Evolutionary conservation across 2,797 vertebrate genomes (phyloP).

Genomic region (Gobionotothen gibberifrons): DNA sequence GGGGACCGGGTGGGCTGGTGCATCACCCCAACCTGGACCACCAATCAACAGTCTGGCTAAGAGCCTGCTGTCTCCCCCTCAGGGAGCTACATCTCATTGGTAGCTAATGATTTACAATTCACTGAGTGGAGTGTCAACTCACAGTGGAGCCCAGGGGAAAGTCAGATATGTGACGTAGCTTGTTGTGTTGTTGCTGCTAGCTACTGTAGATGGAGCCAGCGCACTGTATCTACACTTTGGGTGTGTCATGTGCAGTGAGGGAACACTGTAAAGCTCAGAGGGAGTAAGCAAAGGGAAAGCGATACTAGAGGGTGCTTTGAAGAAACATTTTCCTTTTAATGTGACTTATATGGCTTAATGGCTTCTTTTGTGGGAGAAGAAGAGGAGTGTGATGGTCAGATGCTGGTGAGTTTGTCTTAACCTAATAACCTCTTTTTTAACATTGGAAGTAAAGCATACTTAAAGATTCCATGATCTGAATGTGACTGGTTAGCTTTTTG

Average conservation of each 20-base stretch:
- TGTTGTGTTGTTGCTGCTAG: slow-evolving; percentile 25
- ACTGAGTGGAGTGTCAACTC: slow-evolving; percentile 35
- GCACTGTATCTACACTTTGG: slow-evolving; percentile 30
- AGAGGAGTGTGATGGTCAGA: slow-evolving; percentile 60
- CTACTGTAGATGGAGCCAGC: slow-evolving; percentile 59
- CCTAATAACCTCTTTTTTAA: not conserved
- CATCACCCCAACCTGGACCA: slow-evolving; percentile 27
- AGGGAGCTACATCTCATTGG: slow-evolving; percentile 58
- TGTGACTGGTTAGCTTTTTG: not conserved
- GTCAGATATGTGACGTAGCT: slow-evolving; percentile 18
- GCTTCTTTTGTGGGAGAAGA: slow-evolving; percentile 57
- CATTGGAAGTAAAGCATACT: not conserved
- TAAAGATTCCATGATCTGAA: not conserved
- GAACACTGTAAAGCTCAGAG: slow-evolving; percentile 9
- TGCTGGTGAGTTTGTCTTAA: slow-evolving; percentile 66
- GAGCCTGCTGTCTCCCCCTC: slow-evolving; percentile 27
- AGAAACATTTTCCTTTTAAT: not conserved
- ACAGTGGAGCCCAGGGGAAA: slow-evolving; percentile 18
- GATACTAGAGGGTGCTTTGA: not conserved
- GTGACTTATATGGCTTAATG: slow-evolving; percentile 42
- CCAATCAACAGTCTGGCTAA: slow-evolving; percentile 45
- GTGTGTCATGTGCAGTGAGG: slow-evolving; percentile 62
- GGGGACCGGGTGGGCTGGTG: not conserved
- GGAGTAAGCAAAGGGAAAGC: not conserved
- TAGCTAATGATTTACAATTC: slow-evolving; percentile 63